Evolutionary conservation across 2,113 vertebrate genomes (phyloP), one percentile per base, ranked within the genome.

Genomic region (Ceyx margarethae): DNA sequence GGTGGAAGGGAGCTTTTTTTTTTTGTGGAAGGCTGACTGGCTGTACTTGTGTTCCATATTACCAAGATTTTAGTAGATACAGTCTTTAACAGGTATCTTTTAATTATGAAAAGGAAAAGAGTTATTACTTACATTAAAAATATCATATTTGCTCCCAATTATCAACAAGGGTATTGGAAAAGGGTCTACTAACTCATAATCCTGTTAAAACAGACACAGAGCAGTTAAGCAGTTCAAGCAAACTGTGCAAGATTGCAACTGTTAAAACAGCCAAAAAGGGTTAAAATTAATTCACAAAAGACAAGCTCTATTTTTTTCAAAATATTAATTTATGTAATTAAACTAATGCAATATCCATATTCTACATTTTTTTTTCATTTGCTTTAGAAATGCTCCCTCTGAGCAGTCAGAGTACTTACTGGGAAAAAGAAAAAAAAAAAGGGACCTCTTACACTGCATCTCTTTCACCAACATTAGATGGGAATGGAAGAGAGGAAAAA

Each of bases 131-230:
- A 99, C 99, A 97, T 99, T 98, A 96, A 99, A 99, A 90, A 99
- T 86, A 95, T 99, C 99, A 3, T 98, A 99, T 96, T 99, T 99
- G 97, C 98, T 99, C 97, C 99, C 99, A 65, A 99, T 98, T 86
- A 99, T 98, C 78, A 99, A 97, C 94, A 99, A 96, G 67, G 99
- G 99, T 93, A 98, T 97, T 88, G 99, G 98, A 93, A 99, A 99
- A 56, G 99, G 98, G 85, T 98, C 98, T 93, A 99, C 95, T 90
- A 99, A 95, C 81, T 99, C 98, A 97, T 97, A 98, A 97, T 99
- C 99, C 99, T 99, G 95, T 97, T 78, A 91, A 96, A 56, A 77
- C 85, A 96, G 67, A 81, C 73, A 81, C 1, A 60, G 18, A 61
- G 87, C 16, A 85, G 21, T 74, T 93, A 81, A 88, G 50, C 5